These are phyloP conservation scores for Smutsia temminckii DNA, from an alignment of 2,797 vertebrate species.

Conservation along the genomic window DNA sequence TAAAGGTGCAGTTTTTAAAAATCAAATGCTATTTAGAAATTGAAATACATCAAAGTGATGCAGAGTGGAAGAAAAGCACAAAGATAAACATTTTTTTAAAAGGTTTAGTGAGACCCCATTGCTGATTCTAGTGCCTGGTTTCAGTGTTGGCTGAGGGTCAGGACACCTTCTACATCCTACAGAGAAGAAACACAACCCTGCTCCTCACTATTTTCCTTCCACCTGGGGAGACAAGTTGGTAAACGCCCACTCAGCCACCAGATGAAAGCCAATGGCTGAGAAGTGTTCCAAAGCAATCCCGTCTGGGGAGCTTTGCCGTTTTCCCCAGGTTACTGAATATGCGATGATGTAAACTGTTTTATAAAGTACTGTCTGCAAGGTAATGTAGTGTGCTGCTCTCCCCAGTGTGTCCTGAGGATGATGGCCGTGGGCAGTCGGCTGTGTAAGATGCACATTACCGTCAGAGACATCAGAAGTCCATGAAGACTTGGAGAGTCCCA, in stretches of 20 bases:
- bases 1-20: neutral
- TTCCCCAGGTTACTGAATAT: neutral
- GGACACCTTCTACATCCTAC: neutral
- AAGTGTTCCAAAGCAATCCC: neutral
- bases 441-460: neutral
- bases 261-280: neutral
- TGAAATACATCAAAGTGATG: neutral
- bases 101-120: neutral
- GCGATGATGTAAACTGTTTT: neutral
- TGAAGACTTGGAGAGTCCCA: neutral
- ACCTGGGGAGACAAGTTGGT: neutral
- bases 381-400: neutral
- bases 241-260: neutral
- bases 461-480: neutral
- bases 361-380: neutral
- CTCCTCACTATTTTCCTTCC: neutral
- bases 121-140: neutral
- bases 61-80: neutral
- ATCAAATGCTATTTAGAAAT: neutral
- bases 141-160: neutral
- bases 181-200: neutral
- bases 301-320: neutral
- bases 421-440: neutral
- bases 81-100: neutral
- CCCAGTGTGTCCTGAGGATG: neutral